Percentiles rank a stretch among this genome's conserved stretches.
Evolutionary conservation across 2,888 invertebrate genomes (phyloP).

Genomic region (Tetragnatha montana): DNA sequence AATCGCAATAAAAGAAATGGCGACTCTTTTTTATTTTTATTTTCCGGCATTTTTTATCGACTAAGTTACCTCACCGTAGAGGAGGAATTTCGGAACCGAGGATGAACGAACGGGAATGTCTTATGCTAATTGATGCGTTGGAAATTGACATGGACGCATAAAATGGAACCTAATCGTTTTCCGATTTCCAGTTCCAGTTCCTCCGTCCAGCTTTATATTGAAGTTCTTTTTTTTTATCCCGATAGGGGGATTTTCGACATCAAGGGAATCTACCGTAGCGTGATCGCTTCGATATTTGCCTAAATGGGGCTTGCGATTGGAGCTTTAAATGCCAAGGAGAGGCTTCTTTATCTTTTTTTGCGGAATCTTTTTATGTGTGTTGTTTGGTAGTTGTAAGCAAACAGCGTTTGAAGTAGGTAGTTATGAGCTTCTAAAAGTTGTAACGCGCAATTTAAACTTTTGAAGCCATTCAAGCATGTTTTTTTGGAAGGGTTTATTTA

Average conservation of each 20-base stretch:
- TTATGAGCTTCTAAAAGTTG: neutral
- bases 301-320: neutral
- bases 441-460: neutral
- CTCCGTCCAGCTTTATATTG: slow-evolving; percentile 8
- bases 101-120: slow-evolving; percentile 7
- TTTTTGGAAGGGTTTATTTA: neutral
- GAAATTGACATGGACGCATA: slow-evolving; percentile 40
- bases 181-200: slow-evolving; percentile 36
- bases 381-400: neutral
- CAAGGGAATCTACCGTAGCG: neutral
- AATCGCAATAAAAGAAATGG: slow-evolving; percentile 22
- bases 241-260: slow-evolving; percentile 6
- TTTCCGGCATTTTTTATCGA: neutral
- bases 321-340: neutral
- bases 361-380: neutral
- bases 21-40: neutral
- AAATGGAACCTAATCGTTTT: slow-evolving; percentile 55
- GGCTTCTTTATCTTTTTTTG: neutral
- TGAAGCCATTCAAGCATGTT: neutral
- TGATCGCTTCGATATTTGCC: slow-evolving; percentile 8
- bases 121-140: slow-evolving; percentile 53
- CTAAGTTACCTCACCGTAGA: slow-evolving; percentile 1
- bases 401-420: neutral
- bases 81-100: neutral
- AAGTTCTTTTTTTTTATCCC: neutral